Evolutionary conservation across 2,888 invertebrate genomes (phyloP).

Genomic region (Ischnus inquisitorius): DNA sequence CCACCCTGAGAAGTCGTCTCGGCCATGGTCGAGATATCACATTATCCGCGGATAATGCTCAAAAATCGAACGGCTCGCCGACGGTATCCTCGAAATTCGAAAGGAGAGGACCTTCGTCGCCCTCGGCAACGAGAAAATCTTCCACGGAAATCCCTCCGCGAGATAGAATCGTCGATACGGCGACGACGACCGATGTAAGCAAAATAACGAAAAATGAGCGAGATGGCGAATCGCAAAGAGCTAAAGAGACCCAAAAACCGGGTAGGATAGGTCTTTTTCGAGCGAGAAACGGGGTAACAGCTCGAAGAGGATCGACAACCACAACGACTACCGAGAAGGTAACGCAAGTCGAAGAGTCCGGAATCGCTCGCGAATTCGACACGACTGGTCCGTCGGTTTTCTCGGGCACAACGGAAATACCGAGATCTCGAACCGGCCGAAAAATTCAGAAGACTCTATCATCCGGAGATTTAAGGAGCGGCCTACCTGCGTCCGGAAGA

Average conservation of each 20-base stretch:
- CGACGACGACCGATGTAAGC: background rate
- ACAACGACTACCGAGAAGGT: constrained; percentile 14
- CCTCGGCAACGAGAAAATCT: constrained; percentile 27
- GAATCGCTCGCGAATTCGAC: constrained; percentile 51
- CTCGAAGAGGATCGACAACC: constrained; percentile 22
- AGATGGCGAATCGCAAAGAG: constrained; percentile 20
- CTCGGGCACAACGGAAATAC: constrained; percentile 62
- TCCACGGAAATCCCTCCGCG: constrained; percentile 18
- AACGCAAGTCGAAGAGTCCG: background rate
- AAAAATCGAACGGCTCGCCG: constrained; percentile 39
- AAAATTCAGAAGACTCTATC: constrained; percentile 77
- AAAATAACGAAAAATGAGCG: constrained; percentile 19
- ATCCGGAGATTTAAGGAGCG: constrained; percentile 71
- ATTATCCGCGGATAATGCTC: constrained; percentile 22
- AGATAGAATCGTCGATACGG: background rate
- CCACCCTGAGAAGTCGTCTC: constrained; percentile 53
- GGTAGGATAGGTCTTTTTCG: constrained; percentile 54
- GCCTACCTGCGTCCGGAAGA: constrained; percentile 68
- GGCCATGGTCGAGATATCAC: constrained; percentile 60
- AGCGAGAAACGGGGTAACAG: constrained; percentile 41
- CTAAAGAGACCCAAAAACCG: constrained; percentile 40
- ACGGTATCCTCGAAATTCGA: constrained; percentile 31
- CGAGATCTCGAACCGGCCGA: constrained; percentile 78
- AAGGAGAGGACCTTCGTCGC: constrained; percentile 28
- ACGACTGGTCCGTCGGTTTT: constrained; percentile 69